Conservation (phyloP, 2,888 invertebrate genomes). For the Schizaphis graminum region DNA sequence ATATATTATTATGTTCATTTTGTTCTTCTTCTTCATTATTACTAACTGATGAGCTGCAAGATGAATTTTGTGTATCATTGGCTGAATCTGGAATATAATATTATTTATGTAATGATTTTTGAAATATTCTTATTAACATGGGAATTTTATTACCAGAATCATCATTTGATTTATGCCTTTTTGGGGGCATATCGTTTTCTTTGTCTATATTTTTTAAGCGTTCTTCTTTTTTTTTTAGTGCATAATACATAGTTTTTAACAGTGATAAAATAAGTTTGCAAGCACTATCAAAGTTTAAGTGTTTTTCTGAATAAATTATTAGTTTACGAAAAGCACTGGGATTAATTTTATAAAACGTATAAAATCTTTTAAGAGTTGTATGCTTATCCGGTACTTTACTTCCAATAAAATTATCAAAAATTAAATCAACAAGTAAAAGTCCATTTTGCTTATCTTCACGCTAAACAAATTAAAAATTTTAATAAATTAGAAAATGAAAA, state of each 20-base stretch:
- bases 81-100: not conserved
- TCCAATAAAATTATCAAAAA: constrained; percentile 67
- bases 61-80: constrained; percentile 8
- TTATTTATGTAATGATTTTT: not conserved
- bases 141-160: constrained; percentile 14
- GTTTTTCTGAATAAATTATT: constrained; percentile 67
- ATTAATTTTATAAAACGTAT: constrained; percentile 67
- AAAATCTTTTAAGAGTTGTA: constrained; percentile 66
- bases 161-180: not conserved
- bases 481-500: not conserved
- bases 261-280: constrained; percentile 71
- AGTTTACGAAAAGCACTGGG: constrained; percentile 68
- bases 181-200: constrained; percentile 41
- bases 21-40: not conserved
- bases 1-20: constrained; percentile 26
- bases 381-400: constrained; percentile 16
- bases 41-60: not conserved
- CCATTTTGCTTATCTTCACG: constrained; percentile 67
- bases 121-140: not conserved
- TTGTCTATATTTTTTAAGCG: constrained; percentile 33
- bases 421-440: constrained; percentile 67
- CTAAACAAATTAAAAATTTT: constrained; percentile 59
- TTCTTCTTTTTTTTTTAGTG: constrained; percentile 64
- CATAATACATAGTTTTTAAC: constrained; percentile 47
- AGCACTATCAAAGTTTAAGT: constrained; percentile 72